Percentiles rank a stretch among this genome's conserved stretches.
Evolutionary conservation across 2,888 invertebrate genomes (phyloP).

Genomic region (Euzetes globulus): DNA sequence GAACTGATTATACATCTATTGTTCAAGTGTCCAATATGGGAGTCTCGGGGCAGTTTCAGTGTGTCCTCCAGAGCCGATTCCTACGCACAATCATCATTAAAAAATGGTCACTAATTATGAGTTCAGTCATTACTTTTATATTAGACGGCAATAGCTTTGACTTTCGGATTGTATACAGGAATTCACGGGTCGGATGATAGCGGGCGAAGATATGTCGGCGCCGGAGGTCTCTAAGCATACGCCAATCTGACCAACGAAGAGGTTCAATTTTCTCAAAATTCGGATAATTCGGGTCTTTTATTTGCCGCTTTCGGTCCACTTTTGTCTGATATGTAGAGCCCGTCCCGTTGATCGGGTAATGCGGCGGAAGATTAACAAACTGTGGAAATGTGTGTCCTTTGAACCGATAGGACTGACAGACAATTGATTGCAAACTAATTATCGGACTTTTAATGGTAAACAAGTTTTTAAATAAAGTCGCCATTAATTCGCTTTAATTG

Average conservation of each 20-base stretch:
- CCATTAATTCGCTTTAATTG: background rate
- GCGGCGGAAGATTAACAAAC: constrained; percentile 22
- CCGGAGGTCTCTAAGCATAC: constrained; percentile 79
- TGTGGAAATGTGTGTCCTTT: constrained; percentile 28
- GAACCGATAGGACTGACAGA: background rate
- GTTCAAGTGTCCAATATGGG: constrained; percentile 58
- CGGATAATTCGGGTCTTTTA: constrained; percentile 34
- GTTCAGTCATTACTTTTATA: constrained; percentile 50
- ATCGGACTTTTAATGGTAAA: background rate
- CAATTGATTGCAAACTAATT: background rate
- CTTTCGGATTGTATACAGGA: constrained; percentile 72
- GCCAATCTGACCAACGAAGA: constrained; percentile 65
- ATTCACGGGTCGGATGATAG: constrained; percentile 65
- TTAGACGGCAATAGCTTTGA: constrained; percentile 77
- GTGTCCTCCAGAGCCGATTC: constrained; percentile 70
- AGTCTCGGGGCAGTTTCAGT: constrained; percentile 66
- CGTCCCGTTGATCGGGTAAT: constrained; percentile 18
- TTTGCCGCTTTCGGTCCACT: constrained; percentile 29
- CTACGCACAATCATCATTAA: constrained; percentile 46
- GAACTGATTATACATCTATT: constrained; percentile 83
- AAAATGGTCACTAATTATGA: background rate
- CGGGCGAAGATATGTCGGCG: constrained; percentile 58
- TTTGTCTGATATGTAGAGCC: constrained; percentile 34
- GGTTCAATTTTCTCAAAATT: constrained; percentile 16
- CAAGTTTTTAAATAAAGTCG: background rate